Conservation (phyloP, 2,797 vertebrate genomes). For the Choloepus didactylus region DNA sequence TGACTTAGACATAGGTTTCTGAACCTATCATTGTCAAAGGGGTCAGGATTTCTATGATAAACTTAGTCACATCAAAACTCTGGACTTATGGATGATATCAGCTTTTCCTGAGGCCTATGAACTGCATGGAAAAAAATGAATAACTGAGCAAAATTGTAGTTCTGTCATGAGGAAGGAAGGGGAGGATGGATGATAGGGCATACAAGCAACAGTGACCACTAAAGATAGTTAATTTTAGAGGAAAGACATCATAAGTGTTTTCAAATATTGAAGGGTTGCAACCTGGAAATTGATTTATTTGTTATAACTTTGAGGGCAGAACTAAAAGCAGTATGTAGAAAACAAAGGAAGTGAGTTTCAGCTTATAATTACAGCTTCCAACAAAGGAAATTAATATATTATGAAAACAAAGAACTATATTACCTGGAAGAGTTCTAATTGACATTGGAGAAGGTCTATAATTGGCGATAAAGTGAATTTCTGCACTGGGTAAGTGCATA, state of each 20-base stretch:
- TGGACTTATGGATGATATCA: background rate
- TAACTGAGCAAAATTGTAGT: background rate
- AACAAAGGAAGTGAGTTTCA: background rate
- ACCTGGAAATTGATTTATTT: background rate
- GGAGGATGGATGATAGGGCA: background rate
- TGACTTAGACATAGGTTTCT: background rate
- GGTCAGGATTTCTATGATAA: background rate
- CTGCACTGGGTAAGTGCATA: accelerated
- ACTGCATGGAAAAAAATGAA: background rate
- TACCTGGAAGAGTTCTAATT: background rate
- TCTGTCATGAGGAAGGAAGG: background rate
- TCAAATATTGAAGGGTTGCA: background rate
- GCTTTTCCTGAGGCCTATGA: background rate
- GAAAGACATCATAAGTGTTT: background rate
- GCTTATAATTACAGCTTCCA: background rate
- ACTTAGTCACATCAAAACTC: background rate
- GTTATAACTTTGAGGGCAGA: background rate
- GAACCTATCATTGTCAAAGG: background rate
- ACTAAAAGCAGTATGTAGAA: background rate
- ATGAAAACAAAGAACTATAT: background rate
- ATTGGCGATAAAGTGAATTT: background rate
- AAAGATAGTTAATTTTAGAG: background rate
- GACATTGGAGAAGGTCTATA: background rate
- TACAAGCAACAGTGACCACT: background rate
- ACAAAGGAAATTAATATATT: background rate